Conservation (phyloP, 64 coral and sea anemone genomes). For the Stylophora pistillata region DNA sequence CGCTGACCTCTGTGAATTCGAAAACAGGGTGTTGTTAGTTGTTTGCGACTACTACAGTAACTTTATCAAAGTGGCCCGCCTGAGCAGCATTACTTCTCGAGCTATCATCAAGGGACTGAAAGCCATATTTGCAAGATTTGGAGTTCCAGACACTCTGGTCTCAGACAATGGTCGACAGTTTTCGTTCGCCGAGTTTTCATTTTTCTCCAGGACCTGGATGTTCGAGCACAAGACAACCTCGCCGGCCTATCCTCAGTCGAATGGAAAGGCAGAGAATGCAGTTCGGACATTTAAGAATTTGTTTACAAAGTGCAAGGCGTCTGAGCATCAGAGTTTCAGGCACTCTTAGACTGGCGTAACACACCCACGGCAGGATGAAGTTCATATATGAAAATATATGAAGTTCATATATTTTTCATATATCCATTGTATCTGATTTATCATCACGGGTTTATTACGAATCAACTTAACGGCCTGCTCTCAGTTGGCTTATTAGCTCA, state of each 20-base stretch:
- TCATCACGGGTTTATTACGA: no score
- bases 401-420: no score
- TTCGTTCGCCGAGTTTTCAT: background rate
- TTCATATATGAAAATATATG: no score
- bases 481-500: no score
- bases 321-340: background rate
- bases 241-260: background rate
- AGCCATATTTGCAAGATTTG: conserved; percentile 14
- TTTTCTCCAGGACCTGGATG: conserved; percentile 25
- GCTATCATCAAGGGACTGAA: no score
- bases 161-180: conserved; percentile 38
- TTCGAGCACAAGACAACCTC: conserved; percentile 23
- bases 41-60: conserved; percentile 27
- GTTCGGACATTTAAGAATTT: background rate
- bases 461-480: no score
- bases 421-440: no score
- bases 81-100: no score
- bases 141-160: background rate
- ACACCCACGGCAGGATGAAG: no score
- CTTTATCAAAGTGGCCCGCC: no score
- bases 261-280: background rate
- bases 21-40: no score
- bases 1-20: no score
- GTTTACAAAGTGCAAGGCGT: background rate
- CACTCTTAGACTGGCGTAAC: background rate